Conservation (phyloP, 1,140 invertebrate species). For the Atopsyche davidsoni region DNA sequence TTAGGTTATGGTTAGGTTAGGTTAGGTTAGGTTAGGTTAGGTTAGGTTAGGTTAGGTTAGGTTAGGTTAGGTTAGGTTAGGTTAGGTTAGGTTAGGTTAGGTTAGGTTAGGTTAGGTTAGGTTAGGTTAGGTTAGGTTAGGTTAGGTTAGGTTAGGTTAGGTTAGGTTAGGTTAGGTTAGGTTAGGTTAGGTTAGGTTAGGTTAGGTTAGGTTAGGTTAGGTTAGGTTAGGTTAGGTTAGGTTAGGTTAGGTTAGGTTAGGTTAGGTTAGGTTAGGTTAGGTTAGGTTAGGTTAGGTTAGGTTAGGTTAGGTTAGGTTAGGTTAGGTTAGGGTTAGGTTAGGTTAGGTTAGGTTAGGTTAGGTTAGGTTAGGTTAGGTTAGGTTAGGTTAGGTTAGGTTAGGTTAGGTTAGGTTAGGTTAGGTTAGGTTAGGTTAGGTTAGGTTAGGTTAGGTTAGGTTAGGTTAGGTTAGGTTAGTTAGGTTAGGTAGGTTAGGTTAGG, state of each 20-base stretch:
- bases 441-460: slow-evolving; percentile 27
- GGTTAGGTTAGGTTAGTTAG: slow-evolving; percentile 20
- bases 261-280: slow-evolving; percentile 32
- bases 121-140: slow-evolving; percentile 1
- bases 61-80: slow-evolving; percentile 29
- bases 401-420: slow-evolving; percentile 28
- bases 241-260: slow-evolving; percentile 32
- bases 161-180: slow-evolving; percentile 15
- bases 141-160: slow-evolving; percentile 25
- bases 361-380: slow-evolving; percentile 18
- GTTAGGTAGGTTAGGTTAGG: slow-evolving; percentile 32
- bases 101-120: slow-evolving; percentile 26
- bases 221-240: slow-evolving; percentile 32
- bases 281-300: slow-evolving; percentile 32
- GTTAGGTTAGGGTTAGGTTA: slow-evolving; percentile 32
- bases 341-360: slow-evolving; percentile 27
- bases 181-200: slow-evolving; percentile 33
- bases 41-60: slow-evolving; percentile 24
- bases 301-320: slow-evolving; percentile 33
- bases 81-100: slow-evolving; percentile 25
- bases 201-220: slow-evolving; percentile 32
- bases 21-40: slow-evolving; percentile 20
- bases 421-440: slow-evolving; percentile 19
- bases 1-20: slow-evolving; percentile 9
- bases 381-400: slow-evolving; percentile 19